Base-by-base conservation (phyloP, 2,888 invertebrate species). In the Drosophila subsilvestris region DNA sequence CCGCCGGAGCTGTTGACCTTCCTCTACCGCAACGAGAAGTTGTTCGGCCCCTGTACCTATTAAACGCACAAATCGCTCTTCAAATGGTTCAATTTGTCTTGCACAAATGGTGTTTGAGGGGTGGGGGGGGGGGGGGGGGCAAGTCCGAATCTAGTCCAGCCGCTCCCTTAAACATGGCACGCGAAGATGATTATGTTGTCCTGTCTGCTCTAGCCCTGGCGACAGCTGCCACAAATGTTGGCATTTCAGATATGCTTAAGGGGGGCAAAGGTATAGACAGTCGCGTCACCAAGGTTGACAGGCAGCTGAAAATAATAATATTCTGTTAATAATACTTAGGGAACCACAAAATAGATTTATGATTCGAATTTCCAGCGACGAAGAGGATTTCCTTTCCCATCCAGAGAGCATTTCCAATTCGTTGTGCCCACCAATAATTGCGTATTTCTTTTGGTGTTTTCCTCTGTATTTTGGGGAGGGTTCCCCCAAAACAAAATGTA, bases 401-500 rank as follows among this genome's bases (percentile, higher is more conserved):
- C n/a, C n/a, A n/a, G n/a, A 37, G 37, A 7, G 37, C 14, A 37
- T 17, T 53, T n/a, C 12, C 1, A 9, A 2, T 43, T 12, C n/a
- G 45, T n/a, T 7, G 14, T 20, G 20, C 1, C 1, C 4, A 2
- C 12, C 9, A 29, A 1, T 14, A 14, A 12, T 14, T 22, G 51
- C 27, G 18, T n/a, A 47, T 48, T 44, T 65, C 45, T 60, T 58
- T 20, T 61, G n/a, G 56, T 18, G 71, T 57, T 57, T 65, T 27
- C 55, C 60, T 43, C 67, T 70, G 79, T 78, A 55, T 78, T 63
- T 71, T 70, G 48, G 72, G 76, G 76, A n/a, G n/a, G n/a, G n/a
- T n/a, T n/a, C 66, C 74, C 37, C 71, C 75, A 83, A 86, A 89
- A 65, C 80, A 67, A 88, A 87, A 86, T 82, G 90, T 90, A 90